Percentiles rank a stretch among this genome's conserved stretches.
phyloP scores from a whole-genome alignment of 2,113 vertebrate genomes.

The Rana temporaria region DNA sequence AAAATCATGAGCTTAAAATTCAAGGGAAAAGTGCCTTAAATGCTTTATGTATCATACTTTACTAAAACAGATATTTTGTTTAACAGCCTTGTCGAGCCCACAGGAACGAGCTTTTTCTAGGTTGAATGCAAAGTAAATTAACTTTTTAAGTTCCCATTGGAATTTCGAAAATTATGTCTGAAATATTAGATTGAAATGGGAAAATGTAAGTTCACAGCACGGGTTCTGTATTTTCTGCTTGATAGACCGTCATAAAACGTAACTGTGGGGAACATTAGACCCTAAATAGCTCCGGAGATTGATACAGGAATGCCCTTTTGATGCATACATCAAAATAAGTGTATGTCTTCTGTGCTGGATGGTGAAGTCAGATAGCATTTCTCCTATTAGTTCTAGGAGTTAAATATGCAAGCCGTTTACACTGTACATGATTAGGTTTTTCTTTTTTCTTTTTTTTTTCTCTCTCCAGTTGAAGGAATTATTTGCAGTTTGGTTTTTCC shows the following conservation, averaged over 20 bases:
- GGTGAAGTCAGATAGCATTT: slow-evolving; percentile 34
- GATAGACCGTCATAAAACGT: slow-evolving; percentile 56
- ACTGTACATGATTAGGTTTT: not conserved
- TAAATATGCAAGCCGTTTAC: slow-evolving; percentile 40
- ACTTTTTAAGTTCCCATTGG: slow-evolving; percentile 74
- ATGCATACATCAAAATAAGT: slow-evolving; percentile 53
- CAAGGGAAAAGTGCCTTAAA: slow-evolving; percentile 77
- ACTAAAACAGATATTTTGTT: slow-evolving; percentile 79
- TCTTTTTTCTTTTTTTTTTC: no score
- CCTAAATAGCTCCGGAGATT: slow-evolving; percentile 51
- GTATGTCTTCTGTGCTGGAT: slow-evolving; percentile 21
- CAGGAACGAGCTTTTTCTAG: slow-evolving; percentile 72
- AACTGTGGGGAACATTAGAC: slow-evolving; percentile 55
- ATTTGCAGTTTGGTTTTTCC: no score
- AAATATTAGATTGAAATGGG: slow-evolving; percentile 72
- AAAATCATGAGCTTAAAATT: slow-evolving; percentile 78
- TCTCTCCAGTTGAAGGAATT: no score
- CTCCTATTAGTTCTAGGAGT: slow-evolving; percentile 43
- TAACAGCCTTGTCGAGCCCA: slow-evolving; percentile 76
- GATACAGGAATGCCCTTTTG: slow-evolving; percentile 49
- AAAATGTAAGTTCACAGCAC: slow-evolving; percentile 68
- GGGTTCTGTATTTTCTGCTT: slow-evolving; percentile 68
- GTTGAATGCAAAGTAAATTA: slow-evolving; percentile 80
- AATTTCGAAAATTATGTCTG: slow-evolving; percentile 72
- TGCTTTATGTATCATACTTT: slow-evolving; percentile 76